These are phyloP conservation scores for Clytia hemisphaerica DNA, from an alignment of 30 jellyfish, hydroid and myxozoan genomes.

Conservation along the genomic window DNA sequence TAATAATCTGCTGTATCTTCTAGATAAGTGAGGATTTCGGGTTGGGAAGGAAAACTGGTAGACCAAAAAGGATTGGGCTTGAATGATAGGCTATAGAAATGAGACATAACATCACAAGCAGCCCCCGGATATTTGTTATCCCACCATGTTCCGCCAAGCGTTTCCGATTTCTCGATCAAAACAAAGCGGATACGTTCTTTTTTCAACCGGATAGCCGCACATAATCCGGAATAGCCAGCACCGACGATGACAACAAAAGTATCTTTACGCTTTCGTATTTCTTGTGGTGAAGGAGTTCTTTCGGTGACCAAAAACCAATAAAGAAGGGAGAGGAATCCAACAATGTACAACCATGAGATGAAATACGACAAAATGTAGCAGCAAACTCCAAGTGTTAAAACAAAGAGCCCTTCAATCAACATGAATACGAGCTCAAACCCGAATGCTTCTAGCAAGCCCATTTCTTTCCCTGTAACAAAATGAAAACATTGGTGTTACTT, in stretches of 20 bases:
- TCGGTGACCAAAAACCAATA: too few relatives aligned
- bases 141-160: neutral
- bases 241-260: slow-evolving; percentile 1
- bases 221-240: neutral
- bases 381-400: too few relatives aligned
- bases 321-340: too few relatives aligned
- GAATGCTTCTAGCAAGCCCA: too few relatives aligned
- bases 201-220: neutral
- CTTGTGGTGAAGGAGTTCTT: neutral
- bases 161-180: neutral
- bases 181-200: neutral
- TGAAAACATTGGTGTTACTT: too few relatives aligned
- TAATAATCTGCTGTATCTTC: neutral
- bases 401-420: too few relatives aligned
- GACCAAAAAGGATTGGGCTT: neutral
- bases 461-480: too few relatives aligned
- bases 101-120: neutral
- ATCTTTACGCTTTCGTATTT: neutral
- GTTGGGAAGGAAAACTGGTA: neutral
- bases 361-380: too few relatives aligned
- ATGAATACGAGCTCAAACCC: too few relatives aligned
- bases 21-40: neutral
- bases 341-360: too few relatives aligned
- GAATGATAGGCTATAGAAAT: neutral
- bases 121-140: neutral